phyloP scores from a whole-genome alignment of 2,888 invertebrate genomes.

The Tupiocoris notatus region DNA sequence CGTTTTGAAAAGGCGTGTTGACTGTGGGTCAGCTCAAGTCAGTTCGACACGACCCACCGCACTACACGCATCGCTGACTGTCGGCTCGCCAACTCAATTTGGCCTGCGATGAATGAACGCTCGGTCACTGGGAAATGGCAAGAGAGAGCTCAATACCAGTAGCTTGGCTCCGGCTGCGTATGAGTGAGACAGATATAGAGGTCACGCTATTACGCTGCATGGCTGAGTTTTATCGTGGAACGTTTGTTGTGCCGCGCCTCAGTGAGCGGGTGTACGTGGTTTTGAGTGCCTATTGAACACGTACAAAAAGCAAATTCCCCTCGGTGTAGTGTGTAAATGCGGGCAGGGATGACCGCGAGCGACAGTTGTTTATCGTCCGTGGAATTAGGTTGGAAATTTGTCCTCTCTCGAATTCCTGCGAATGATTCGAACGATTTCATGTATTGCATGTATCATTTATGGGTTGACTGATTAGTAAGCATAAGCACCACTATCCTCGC shows the following conservation, averaged over 20 bases:
- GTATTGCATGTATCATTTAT: too few relatives aligned
- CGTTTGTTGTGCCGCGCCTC: background rate
- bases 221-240: background rate
- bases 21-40: too few relatives aligned
- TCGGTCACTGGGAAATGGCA: slow-evolving; percentile 37
- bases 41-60: background rate
- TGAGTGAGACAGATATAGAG: slow-evolving; percentile 40
- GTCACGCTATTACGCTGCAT: background rate
- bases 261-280: background rate
- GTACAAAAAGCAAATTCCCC: background rate
- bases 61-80: background rate
- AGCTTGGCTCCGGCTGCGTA: slow-evolving; percentile 6
- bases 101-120: slow-evolving; percentile 4
- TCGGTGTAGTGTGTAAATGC: too few relatives aligned
- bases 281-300: background rate
- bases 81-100: background rate
- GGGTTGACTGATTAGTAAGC: too few relatives aligned
- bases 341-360: too few relatives aligned
- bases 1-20: too few relatives aligned
- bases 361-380: too few relatives aligned
- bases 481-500: too few relatives aligned
- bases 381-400: too few relatives aligned
- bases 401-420: too few relatives aligned
- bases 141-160: slow-evolving; percentile 14
- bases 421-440: too few relatives aligned